These are phyloP conservation scores for Podarcis lilfordi DNA, from an alignment of 2,797 vertebrate species.

Conservation along the genomic window DNA sequence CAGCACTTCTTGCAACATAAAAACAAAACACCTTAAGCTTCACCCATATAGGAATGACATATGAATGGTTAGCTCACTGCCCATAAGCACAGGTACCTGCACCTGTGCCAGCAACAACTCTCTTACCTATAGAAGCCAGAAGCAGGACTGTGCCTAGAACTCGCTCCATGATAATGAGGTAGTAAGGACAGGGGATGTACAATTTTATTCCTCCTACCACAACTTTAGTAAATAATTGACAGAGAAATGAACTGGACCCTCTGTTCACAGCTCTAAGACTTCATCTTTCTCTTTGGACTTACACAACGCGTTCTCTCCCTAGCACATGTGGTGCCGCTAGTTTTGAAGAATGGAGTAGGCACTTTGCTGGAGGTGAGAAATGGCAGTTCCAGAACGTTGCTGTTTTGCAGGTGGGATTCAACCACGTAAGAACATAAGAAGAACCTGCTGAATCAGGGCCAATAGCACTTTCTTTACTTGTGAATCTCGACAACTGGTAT, in stretches of 20 bases:
- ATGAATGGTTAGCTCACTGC: not conserved
- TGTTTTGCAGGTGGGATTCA: too few species aligned
- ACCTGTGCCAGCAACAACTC: not conserved
- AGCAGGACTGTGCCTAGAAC: not conserved
- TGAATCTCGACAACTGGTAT: too few species aligned
- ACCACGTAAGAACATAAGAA: not conserved
- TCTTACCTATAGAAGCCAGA: constrained; percentile 12
- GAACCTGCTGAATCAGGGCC: too few species aligned
- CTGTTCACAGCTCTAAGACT: not conserved
- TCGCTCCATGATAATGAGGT: not conserved
- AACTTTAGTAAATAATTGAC: constrained; percentile 3
- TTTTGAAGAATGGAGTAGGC: not conserved
- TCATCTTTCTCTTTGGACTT: not conserved
- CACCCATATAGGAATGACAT: not conserved
- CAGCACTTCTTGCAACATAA: too few species aligned
- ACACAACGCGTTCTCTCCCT: not conserved
- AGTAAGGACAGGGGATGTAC: not conserved
- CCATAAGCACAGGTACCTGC: not conserved
- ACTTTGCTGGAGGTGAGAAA: not conserved
- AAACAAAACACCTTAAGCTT: not conserved
- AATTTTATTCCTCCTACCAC: not conserved
- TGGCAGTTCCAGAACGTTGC: not conserved
- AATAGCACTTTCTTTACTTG: too few species aligned
- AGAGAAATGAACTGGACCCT: not conserved
- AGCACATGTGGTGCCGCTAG: not conserved